phyloP scores from a whole-genome alignment of 2,888 invertebrate species.

The Panorpa germanica region DNA sequence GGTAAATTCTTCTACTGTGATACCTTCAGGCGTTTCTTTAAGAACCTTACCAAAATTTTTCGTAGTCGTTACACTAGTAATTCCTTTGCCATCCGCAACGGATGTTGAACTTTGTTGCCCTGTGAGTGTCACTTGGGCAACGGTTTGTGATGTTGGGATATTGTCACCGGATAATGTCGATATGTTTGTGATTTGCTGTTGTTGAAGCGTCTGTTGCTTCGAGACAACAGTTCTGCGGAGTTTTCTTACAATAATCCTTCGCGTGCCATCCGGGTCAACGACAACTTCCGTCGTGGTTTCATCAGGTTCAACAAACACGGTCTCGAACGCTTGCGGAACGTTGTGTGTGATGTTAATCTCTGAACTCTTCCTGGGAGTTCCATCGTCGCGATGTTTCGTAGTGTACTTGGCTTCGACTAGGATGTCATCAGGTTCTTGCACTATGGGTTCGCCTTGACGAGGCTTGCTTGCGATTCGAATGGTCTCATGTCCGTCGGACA shows the following conservation, averaged over 20 bases:
- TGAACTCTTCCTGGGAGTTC: slow-evolving; percentile 36
- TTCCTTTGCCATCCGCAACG: slow-evolving; percentile 19
- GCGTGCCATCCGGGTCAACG: slow-evolving; percentile 61
- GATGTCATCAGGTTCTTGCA: slow-evolving; percentile 36
- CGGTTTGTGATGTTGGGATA: slow-evolving; percentile 39
- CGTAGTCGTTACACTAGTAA: slow-evolving; percentile 19
- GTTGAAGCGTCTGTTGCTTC: slow-evolving; percentile 42
- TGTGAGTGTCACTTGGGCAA: slow-evolving; percentile 46
- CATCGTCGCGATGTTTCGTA: slow-evolving; percentile 26
- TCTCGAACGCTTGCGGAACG: slow-evolving; percentile 59
- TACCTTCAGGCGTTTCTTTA: slow-evolving; percentile 15
- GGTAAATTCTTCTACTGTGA: slow-evolving; percentile 18
- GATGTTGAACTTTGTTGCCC: slow-evolving; percentile 38
- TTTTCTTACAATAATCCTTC: slow-evolving; percentile 58
- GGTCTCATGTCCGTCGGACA: slow-evolving; percentile 44
- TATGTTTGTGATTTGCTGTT: slow-evolving; percentile 32
- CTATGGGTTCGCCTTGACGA: slow-evolving; percentile 27
- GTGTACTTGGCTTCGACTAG: slow-evolving; percentile 55
- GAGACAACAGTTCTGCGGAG: slow-evolving; percentile 45
- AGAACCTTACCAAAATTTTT: slow-evolving; percentile 16
- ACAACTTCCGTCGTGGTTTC: slow-evolving; percentile 66
- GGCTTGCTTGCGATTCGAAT: slow-evolving; percentile 52
- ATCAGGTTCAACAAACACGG: slow-evolving; percentile 63
- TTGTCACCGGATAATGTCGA: slow-evolving; percentile 32
- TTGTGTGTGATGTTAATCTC: slow-evolving; percentile 54